Conservation (phyloP, 2,797 vertebrate species). For the Phaenicophaeus curvirostris region DNA sequence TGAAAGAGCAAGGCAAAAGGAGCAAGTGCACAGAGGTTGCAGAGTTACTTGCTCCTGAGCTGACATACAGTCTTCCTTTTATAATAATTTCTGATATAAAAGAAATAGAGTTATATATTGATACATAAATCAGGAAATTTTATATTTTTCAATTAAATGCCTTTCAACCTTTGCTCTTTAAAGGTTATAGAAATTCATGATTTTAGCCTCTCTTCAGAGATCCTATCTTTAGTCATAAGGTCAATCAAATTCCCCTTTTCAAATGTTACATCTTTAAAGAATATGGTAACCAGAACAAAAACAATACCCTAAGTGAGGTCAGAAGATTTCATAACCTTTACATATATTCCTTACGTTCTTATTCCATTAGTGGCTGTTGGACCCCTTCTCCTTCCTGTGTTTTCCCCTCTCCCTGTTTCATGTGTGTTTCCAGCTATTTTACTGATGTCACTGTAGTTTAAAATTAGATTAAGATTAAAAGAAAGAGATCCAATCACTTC, state of each 20-base stretch:
- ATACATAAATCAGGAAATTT: constrained; percentile 61
- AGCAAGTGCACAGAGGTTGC: not conserved
- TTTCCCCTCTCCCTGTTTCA: not conserved
- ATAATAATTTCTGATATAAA: constrained; percentile 52
- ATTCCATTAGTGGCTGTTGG: not conserved
- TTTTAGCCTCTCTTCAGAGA: constrained; percentile 50
- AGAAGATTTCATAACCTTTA: constrained; percentile 53
- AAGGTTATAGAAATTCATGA: constrained; percentile 70
- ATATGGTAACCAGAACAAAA: constrained; percentile 65
- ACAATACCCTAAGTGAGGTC: constrained; percentile 56
- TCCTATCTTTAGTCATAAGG: constrained; percentile 65
- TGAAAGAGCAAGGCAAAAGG: not conserved
- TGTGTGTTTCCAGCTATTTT: not conserved
- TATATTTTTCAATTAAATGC: constrained; percentile 67
- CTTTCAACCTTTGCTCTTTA: constrained; percentile 70
- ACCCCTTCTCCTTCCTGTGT: not conserved
- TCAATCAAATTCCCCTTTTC: constrained; percentile 71
- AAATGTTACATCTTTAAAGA: constrained; percentile 64
- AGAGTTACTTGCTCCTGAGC: not conserved
- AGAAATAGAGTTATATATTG: constrained; percentile 60
- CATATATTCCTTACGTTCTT: constrained; percentile 17
- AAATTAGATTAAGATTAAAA: not conserved
- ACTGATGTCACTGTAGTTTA: not conserved
- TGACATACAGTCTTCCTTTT: constrained; percentile 35
- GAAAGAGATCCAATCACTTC: not conserved